These are phyloP conservation scores for Drosophila tripunctata DNA, from an alignment of 2,888 invertebrate species.

Conservation along the genomic window DNA sequence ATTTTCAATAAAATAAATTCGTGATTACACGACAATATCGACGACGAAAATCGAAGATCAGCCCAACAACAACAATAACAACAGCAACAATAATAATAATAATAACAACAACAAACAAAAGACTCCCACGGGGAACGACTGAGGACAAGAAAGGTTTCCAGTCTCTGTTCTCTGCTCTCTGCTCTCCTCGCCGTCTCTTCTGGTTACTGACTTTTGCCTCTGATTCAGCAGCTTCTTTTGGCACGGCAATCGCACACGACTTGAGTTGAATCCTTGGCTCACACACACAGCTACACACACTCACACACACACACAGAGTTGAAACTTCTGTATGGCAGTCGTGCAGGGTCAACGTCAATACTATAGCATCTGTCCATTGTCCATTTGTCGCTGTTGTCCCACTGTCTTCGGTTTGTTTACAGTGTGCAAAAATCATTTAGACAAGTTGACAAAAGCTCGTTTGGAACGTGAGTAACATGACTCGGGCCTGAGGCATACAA, in stretches of 20 bases:
- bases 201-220: slow-evolving; percentile 22
- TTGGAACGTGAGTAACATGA: slow-evolving; percentile 83
- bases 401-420: slow-evolving; percentile 77
- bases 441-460: slow-evolving; percentile 83
- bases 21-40: slow-evolving; percentile 83
- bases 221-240: slow-evolving; percentile 39
- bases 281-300: slow-evolving; percentile 35
- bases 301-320: slow-evolving; percentile 15
- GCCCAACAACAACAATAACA: slow-evolving; percentile 16
- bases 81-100: too few relatives aligned
- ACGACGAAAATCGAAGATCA: slow-evolving; percentile 76
- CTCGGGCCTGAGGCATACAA: slow-evolving; percentile 61
- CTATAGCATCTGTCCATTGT: slow-evolving; percentile 29
- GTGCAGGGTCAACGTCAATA: slow-evolving; percentile 82
- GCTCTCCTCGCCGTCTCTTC: slow-evolving; percentile 1
- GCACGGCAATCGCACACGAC: slow-evolving; percentile 70
- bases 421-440: slow-evolving; percentile 83
- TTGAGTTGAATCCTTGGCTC: slow-evolving; percentile 62
- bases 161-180: neutral
- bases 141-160: slow-evolving; percentile 23
- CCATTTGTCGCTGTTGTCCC: slow-evolving; percentile 44
- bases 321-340: slow-evolving; percentile 82
- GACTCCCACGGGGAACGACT: slow-evolving; percentile 73
- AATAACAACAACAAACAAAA: slow-evolving; percentile 66
- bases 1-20: slow-evolving; percentile 84